Conservation (phyloP, 2,797 vertebrate species). For the Enteromius viviparus region DNA sequence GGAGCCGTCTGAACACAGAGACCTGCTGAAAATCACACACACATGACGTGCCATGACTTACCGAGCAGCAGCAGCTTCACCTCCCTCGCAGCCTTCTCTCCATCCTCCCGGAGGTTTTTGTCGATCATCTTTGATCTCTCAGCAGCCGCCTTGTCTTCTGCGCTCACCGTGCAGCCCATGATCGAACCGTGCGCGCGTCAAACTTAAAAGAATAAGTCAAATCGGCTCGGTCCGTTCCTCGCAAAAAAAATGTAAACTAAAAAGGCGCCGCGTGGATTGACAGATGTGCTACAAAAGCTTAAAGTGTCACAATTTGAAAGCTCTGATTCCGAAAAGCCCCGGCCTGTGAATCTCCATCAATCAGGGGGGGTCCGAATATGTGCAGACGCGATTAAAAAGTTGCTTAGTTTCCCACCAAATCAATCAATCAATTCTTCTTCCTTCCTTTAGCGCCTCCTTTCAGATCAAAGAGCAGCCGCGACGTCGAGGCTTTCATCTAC, state of each 20-base stretch:
- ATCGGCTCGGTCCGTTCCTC: neutral
- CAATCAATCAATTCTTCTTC: neutral
- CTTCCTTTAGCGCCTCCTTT: slow-evolving; percentile 24
- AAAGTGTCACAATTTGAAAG: slow-evolving; percentile 31
- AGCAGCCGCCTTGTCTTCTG: slow-evolving; percentile 95
- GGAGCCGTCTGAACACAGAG: neutral
- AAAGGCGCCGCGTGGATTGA: slow-evolving; percentile 15
- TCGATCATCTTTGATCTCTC: slow-evolving; percentile 98
- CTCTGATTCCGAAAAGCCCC: slow-evolving; percentile 16
- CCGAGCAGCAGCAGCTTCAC: slow-evolving; percentile 95
- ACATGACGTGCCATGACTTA: slow-evolving; percentile 68
- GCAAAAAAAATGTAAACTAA: neutral
- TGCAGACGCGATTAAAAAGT: slow-evolving; percentile 38
- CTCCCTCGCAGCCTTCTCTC: slow-evolving; percentile 95
- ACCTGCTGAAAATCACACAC: neutral
- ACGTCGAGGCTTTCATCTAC: slow-evolving; percentile 38
- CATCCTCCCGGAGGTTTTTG: slow-evolving; percentile 95
- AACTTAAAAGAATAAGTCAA: slow-evolving; percentile 18
- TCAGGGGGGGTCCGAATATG: neutral
- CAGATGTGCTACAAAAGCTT: neutral
- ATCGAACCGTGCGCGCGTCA: slow-evolving; percentile 65
- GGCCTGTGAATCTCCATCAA: slow-evolving; percentile 51
- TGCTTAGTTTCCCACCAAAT: slow-evolving; percentile 26
- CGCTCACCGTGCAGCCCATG: slow-evolving; percentile 97
- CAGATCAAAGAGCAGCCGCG: slow-evolving; percentile 38